Evolutionary conservation across 2,797 vertebrate genomes (phyloP).

Genomic region (Macropus fuliginosus): DNA sequence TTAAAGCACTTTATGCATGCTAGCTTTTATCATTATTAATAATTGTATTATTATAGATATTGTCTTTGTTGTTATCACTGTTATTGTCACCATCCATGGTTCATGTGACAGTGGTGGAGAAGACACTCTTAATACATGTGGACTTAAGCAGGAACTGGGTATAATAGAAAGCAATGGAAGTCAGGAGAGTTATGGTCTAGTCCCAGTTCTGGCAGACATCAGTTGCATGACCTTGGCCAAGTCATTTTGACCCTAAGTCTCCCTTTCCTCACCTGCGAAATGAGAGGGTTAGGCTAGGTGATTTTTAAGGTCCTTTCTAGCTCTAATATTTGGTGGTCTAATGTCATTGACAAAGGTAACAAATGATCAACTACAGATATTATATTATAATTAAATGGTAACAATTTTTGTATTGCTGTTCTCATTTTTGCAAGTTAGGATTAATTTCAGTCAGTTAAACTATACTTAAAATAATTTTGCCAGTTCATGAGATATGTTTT

Average conservation of each 20-base stretch:
- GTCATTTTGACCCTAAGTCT: not conserved
- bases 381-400: not conserved
- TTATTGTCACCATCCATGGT: not conserved
- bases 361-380: not conserved
- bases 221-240: not conserved
- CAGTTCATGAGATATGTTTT: not conserved
- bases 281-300: not conserved
- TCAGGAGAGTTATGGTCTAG: not conserved
- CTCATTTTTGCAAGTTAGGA: not conserved
- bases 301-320: not conserved
- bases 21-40: not conserved
- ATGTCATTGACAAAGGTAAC: not conserved
- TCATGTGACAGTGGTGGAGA: not conserved
- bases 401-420: not conserved
- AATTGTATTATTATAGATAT: not conserved
- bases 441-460: not conserved
- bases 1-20: not conserved
- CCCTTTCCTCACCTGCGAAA: not conserved
- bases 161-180: not conserved
- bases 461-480: not conserved
- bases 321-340: not conserved
- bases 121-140: not conserved
- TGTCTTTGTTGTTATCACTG: not conserved
- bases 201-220: not conserved
- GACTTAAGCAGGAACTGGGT: not conserved